phyloP scores from a whole-genome alignment of 2,797 vertebrate genomes.

The Xenopus petersii region DNA sequence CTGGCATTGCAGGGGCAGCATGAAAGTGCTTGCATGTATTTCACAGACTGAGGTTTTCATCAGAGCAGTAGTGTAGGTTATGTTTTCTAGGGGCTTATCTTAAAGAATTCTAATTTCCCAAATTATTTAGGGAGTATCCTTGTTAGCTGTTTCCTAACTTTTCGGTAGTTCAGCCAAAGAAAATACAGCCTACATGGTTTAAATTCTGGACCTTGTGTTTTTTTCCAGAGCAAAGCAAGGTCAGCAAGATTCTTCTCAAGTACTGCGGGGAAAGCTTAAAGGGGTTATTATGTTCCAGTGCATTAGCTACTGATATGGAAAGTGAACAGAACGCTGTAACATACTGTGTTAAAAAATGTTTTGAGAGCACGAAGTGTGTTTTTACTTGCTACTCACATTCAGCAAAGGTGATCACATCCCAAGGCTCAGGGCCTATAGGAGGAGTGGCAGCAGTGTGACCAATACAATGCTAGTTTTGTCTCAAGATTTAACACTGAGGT shows the following conservation, averaged over 20 bases:
- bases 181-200: slow-evolving; percentile 40
- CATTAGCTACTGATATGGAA: slow-evolving; percentile 3
- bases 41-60: slow-evolving; percentile 20
- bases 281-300: background rate
- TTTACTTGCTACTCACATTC: too few species aligned
- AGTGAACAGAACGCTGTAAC: slow-evolving; percentile 5
- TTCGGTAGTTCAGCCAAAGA: slow-evolving; percentile 29
- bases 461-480: too few species aligned
- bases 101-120: slow-evolving; percentile 31
- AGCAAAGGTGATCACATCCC: too few species aligned
- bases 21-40: background rate
- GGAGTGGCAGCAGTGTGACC: too few species aligned
- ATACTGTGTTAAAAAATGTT: background rate
- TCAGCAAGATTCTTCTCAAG: slow-evolving; percentile 38
- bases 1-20: slow-evolving; percentile 4
- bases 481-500: too few species aligned
- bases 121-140: slow-evolving; percentile 34
- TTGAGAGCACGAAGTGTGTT: too few species aligned
- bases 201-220: slow-evolving; percentile 26
- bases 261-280: slow-evolving; percentile 22
- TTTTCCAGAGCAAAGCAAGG: slow-evolving; percentile 34
- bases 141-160: slow-evolving; percentile 35
- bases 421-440: too few species aligned
- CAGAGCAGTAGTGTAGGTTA: slow-evolving; percentile 20
- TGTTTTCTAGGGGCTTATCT: slow-evolving; percentile 18